phyloP scores from a whole-genome alignment of 2,797 vertebrate genomes.

The Pipistrellus nathusii region DNA sequence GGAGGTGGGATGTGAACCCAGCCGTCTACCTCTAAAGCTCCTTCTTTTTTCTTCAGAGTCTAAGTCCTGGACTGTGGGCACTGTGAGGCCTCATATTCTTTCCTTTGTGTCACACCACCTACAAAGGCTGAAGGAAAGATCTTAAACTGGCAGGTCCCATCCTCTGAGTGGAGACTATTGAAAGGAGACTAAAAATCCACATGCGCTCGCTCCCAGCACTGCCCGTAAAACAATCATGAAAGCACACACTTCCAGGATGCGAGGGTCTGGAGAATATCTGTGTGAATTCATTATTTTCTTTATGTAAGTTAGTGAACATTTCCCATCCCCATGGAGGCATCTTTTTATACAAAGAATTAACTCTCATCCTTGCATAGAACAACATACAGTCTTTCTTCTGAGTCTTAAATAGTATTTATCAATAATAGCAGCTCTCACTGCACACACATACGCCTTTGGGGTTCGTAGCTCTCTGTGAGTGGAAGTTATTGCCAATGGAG shows the following conservation, averaged over 20 bases:
- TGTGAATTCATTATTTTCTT: constrained; percentile 12
- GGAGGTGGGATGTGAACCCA: not conserved
- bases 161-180: not conserved
- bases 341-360: constrained; percentile 27
- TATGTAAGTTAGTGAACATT: constrained; percentile 12
- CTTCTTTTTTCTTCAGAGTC: not conserved
- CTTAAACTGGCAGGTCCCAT: not conserved
- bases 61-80: not conserved
- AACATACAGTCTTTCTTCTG: not conserved
- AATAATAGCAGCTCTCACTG: constrained; percentile 39
- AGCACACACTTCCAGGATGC: not conserved
- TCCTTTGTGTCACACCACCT: not conserved
- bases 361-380: not conserved
- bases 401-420: constrained; percentile 4
- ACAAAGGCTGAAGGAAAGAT: not conserved
- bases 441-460: not conserved
- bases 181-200: not conserved
- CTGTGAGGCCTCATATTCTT: not conserved
- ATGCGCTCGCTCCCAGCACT: not conserved
- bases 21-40: not conserved
- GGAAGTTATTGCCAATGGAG: not conserved
- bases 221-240: not conserved
- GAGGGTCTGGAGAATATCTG: not conserved
- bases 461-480: constrained; percentile 12
- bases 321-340: not conserved